Evolutionary conservation across 1,140 invertebrate species (phyloP), one percentile per base, ranked within the genome.

Genomic region (Acromyrmex heyeri): DNA sequence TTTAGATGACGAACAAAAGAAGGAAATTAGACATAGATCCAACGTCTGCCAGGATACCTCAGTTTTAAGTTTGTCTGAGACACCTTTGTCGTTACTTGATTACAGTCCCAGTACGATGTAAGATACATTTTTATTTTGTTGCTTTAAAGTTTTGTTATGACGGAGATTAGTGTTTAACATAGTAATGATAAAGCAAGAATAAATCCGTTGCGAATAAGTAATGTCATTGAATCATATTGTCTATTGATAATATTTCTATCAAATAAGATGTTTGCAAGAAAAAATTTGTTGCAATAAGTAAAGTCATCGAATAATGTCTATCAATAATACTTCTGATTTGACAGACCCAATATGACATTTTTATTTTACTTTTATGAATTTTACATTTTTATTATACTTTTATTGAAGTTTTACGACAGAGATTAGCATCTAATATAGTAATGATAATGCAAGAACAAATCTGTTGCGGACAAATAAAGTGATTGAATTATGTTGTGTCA

Each of bases 1-100:
- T 91, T 65, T 67, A 93, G 91, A 93, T 85, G 85, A 91, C 27
- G 91, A 91, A 24, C 86, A 72, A 64, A 14, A 64, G 3, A 85
- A 57, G 34, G 69, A 89, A 34, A 27, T 65, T 44, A 70, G 44
- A 62, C 14, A 18, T 76, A 55, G 53, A 57, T 65, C 70, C 21
- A 61, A 87, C 50, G 10, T 79, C 10, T 53, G 18, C 24, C 48
- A 64, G 67, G 65, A 91, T 30, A 27, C 21, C 57, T 87, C 85
- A 14, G 69, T 85, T 50, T 55, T 77, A 57, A 86, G 82, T 88
- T 81, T 50, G 4, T 86, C 81, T 16, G 85, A 86, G 44, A 90
- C 89, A 34, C 86, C 92, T 59, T 79, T 88, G 24, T 38, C 76
- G 30, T 57, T 6, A 59, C 65, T 72, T 48, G 79, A 86, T 65